Conservation (phyloP, 2,797 vertebrate species). For the Phataginus tetradactyla region DNA sequence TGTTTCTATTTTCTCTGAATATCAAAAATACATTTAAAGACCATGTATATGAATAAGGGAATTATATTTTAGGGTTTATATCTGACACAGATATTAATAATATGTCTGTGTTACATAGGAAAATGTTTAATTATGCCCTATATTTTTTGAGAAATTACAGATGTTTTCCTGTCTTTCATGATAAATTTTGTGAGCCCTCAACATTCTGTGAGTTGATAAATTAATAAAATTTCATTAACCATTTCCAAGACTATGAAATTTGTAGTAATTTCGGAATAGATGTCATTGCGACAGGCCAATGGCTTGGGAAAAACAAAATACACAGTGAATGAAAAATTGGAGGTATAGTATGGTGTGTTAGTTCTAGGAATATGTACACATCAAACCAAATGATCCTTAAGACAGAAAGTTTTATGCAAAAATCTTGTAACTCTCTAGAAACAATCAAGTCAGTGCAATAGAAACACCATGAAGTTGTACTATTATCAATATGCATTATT, state of each 20-base stretch:
- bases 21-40: not conserved
- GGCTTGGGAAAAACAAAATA: not conserved
- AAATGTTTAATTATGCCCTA: not conserved
- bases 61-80: not conserved
- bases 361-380: not conserved
- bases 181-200: not conserved
- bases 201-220: not conserved
- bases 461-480: not conserved
- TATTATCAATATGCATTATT: not conserved
- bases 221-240: not conserved
- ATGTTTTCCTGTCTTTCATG: not conserved
- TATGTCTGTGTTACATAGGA: not conserved
- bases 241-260: not conserved
- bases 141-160: not conserved
- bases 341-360: not conserved
- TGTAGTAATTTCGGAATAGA: not conserved
- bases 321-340: not conserved
- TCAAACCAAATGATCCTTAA: not conserved
- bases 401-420: not conserved
- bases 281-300: not conserved
- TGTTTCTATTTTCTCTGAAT: not conserved
- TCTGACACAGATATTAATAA: not conserved
- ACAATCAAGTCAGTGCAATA: not conserved
- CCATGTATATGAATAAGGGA: not conserved
- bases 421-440: not conserved